Base-by-base conservation (phyloP, 1,140 invertebrate genomes). In the Euwallacea similis region DNA sequence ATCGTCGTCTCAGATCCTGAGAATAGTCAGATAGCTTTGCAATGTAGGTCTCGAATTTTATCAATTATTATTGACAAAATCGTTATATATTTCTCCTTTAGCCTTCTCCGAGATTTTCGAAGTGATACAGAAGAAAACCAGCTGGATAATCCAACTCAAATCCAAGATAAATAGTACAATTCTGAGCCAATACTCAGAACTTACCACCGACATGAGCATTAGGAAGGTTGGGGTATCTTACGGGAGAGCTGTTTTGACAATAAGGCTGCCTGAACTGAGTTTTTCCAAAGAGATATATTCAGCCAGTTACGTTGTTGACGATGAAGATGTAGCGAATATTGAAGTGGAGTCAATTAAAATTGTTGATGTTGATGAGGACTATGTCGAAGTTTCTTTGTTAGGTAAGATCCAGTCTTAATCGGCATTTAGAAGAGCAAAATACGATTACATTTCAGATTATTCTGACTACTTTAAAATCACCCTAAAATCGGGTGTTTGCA, bases 381-480 rank as follows among this genome's bases (percentile, higher is more conserved):
- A 15, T 15, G 9, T 56, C 9, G 16, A 56, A 9, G 16, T 56
- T 56, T 9, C 11, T 13, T 21, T 56, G 8, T 13, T 8, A 9
- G 54, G 54, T 53, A 13, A 44, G 2, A 62, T 0, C 41, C 2
- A 2, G 13, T 50, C 2, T 50, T 13, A 50, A 11, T 50, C 13
- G 6, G 9, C 2, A 13, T 11, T 11, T 50, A 50, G 13, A 50
- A 6, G 2, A 7, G 6, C 13, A 50, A 50, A 50, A 50, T 11
- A 50, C 6, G 9, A 33, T 33, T 4, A 10, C 13, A 50, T 73
- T 73, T 69, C 43, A 73, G 71, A 69, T 16, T 73, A 69, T 33
- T 9, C 50, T 6, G 59, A 71, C 11, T 71, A 67, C 43, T 72
- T 74, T 41, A 13, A 46, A 10, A 53, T 55, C 15, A 42, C 16